Percentiles rank a stretch among this genome's conserved stretches.
Evolutionary conservation across 1,140 invertebrate species (phyloP).

Genomic region (Drosophila erecta): DNA sequence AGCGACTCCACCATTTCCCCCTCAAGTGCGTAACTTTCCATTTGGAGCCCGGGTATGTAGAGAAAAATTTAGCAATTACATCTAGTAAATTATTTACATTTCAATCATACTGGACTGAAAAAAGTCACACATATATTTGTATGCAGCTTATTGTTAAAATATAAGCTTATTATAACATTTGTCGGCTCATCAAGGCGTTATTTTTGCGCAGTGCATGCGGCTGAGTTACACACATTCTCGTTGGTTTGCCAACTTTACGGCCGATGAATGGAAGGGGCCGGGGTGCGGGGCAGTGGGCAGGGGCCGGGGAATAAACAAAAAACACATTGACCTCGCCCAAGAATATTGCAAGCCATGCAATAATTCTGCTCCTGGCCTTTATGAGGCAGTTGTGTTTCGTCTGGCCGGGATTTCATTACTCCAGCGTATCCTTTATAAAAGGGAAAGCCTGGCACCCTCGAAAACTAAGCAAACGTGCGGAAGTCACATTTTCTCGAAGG

Average conservation of each 20-base stretch:
- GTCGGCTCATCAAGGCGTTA: not conserved
- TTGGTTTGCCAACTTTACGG: constrained; percentile 61
- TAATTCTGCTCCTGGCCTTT: constrained; percentile 62
- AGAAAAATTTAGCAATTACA: not conserved
- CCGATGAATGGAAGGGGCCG: constrained; percentile 6
- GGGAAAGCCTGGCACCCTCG: constrained; percentile 35
- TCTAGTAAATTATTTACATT: not conserved
- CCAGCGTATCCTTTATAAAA: constrained; percentile 21
- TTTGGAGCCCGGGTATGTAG: constrained; percentile 37
- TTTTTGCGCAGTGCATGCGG: constrained; percentile 14
- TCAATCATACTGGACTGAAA: too few species aligned
- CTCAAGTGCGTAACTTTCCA: constrained; percentile 66
- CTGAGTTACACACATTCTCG: constrained; percentile 44
- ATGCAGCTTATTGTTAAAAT: too few species aligned
- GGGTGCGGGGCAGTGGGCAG: not conserved
- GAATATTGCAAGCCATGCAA: constrained; percentile 72
- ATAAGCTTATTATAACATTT: not conserved
- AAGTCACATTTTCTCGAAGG: constrained; percentile 64
- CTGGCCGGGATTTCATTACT: constrained; percentile 56
- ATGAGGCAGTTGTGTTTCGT: constrained; percentile 41
- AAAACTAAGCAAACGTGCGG: constrained; percentile 56
- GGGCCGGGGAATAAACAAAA: constrained; percentile 52
- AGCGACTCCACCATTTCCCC: constrained; percentile 26
- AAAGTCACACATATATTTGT: too few species aligned
- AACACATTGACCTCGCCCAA: constrained; percentile 67